A percentile compares a stretch with the other conserved stretches of the same genome.
Conservation (phyloP, 2,113 vertebrate genomes). For the Callocephalon fimbriatum region DNA sequence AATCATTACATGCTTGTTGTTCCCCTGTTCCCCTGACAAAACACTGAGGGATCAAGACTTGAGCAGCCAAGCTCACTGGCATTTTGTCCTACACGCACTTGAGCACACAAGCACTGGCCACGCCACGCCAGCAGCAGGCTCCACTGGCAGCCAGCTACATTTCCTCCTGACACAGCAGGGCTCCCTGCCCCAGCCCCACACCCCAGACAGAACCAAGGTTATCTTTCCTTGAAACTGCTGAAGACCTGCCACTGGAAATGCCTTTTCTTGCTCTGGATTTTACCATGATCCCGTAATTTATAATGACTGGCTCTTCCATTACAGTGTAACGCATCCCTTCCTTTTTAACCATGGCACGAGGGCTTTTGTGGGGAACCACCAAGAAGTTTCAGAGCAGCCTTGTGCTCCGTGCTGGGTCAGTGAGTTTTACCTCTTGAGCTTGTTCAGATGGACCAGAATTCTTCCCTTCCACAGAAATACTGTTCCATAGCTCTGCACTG, state of each 20-base stretch:
- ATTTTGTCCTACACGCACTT: background rate
- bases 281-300: background rate
- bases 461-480: background rate
- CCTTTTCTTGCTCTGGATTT: conserved; percentile 6
- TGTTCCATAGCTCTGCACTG: background rate
- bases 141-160: background rate
- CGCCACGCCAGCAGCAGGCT: background rate
- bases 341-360: background rate
- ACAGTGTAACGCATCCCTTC: background rate
- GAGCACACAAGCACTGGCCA: background rate
- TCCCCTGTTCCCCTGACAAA: background rate
- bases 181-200: background rate
- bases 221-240: conserved; percentile 6
- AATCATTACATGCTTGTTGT: background rate
- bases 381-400: background rate
- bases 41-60: background rate
- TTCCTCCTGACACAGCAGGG: background rate
- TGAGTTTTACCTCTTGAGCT: background rate
- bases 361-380: background rate
- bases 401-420: background rate
- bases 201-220: background rate
- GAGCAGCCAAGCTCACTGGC: background rate
- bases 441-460: background rate
- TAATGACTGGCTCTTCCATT: background rate
- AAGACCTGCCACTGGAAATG: conserved; percentile 19